Percentiles rank a stretch among this genome's conserved stretches.
These are phyloP conservation scores for Philaenus spumarius DNA, from an alignment of 1,140 invertebrate genomes.

Conservation along the genomic window DNA sequence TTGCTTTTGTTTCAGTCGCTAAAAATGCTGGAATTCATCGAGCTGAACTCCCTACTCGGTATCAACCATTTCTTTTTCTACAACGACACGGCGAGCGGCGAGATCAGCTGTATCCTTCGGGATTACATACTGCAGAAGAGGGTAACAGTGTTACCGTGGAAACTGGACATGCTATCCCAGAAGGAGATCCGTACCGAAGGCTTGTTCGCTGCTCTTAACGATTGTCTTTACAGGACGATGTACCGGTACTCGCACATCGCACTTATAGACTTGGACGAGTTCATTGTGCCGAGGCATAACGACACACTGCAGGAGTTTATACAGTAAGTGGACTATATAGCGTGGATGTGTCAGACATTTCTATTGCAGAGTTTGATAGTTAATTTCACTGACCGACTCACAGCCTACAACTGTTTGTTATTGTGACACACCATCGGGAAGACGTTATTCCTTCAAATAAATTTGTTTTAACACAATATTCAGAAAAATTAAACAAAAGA, in stretches of 20 bases:
- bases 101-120: constrained; percentile 67
- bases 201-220: constrained; percentile 85
- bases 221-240: constrained; percentile 89
- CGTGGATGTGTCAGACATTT: too few species aligned
- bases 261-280: constrained; percentile 87
- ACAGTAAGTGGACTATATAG: too few species aligned
- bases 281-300: constrained; percentile 75
- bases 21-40: constrained; percentile 87
- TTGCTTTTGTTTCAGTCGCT: constrained; percentile 57
- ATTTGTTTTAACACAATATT: too few species aligned
- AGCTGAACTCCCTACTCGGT: constrained; percentile 79
- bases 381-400: too few species aligned
- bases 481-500: too few species aligned
- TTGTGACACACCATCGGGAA: too few species aligned
- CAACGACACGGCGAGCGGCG: constrained; percentile 77
- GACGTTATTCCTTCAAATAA: too few species aligned
- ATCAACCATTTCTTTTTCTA: constrained; percentile 87
- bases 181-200: constrained; percentile 89
- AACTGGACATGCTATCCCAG: constrained; percentile 81
- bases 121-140: constrained; percentile 57
- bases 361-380: too few species aligned
- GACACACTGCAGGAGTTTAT: constrained; percentile 57
- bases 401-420: too few species aligned
- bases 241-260: constrained; percentile 70
- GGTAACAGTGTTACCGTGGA: constrained; percentile 81